Base-by-base conservation (phyloP, 2,797 vertebrate genomes). In the Thaleichthys pacificus region DNA sequence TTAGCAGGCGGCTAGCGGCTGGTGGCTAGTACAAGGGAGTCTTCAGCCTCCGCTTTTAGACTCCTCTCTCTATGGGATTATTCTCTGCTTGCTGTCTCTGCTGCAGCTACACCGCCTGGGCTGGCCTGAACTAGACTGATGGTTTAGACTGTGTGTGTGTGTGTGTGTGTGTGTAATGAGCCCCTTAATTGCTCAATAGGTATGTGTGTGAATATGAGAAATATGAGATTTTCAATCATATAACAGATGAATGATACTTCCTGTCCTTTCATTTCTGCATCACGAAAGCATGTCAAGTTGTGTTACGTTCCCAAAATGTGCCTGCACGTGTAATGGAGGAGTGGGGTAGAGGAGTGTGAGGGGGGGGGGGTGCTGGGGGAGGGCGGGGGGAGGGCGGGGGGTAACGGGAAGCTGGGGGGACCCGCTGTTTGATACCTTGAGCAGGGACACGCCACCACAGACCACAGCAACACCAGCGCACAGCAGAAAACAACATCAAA, bases 11-110 rank as follows among this genome's bases (percentile, higher is more conserved):
- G 86, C 89, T 91, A 89, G 81, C 88, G 60, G 60, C 89, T 91
- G 89, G 81, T 87, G 60, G 60, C 88, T 91, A 91, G 89, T 90
- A 91, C 86, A 76, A 42, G 90, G 90, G 90, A 86, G 85, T 89
- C 91, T 93, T 93, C 93, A 94, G 93, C 90, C 83, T 87, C 87
- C 86, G 87, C 87, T 92, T 92, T 91, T 93, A 91, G 90, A 91
- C 89, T 86, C 85, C 85, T 86, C 85, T 89, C 51, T 54, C 17
- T n/a, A 54, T 54, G 87, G 87, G 89, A 89, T 92, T 92, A 91
- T 92, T 92, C 93, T 92, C 87, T 88, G 89, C 89, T 83, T 76
- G 87, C 72, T 63, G 77, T 17, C 73, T 82, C 72, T 71, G 72
- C 84, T 82, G 74, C 84, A 78, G 65, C 72, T 78, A 26, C 12